These are phyloP conservation scores for Falco cherrug DNA, from an alignment of 2,797 vertebrate species.

Conservation along the genomic window DNA sequence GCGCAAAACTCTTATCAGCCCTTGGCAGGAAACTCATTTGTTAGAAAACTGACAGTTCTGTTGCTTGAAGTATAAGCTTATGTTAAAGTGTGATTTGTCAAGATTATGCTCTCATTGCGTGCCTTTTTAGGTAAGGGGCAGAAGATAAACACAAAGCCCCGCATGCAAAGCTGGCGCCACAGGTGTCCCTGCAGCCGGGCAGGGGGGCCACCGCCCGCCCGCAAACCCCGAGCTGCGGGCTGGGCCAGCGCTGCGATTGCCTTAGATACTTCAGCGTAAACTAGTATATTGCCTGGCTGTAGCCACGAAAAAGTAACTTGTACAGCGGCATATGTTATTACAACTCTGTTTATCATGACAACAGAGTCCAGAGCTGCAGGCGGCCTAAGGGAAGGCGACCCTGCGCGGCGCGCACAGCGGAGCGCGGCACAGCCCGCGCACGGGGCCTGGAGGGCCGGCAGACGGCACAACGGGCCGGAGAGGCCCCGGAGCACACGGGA, in stretches of 20 bases:
- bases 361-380: fast-evolving
- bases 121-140: neutral
- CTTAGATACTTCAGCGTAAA: fast-evolving
- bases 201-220: too few relatives aligned
- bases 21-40: neutral
- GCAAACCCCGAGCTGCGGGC: too few relatives aligned
- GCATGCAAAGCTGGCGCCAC: neutral
- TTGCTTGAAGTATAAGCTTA: neutral
- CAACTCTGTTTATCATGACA: fast-evolving
- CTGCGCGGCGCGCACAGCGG: too few relatives aligned
- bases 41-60: neutral
- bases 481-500: too few relatives aligned
- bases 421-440: too few relatives aligned
- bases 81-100: neutral
- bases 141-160: neutral
- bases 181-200: fast-evolving
- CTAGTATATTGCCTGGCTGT: fast-evolving
- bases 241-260: too few relatives aligned
- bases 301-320: neutral
- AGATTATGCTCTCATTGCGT: neutral
- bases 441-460: too few relatives aligned
- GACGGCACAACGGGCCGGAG: neutral
- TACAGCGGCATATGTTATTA: fast-evolving
- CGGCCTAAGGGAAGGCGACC: fast-evolving
- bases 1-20: neutral